These are phyloP conservation scores for Ceriagrion tenellum DNA, from an alignment of 2,888 invertebrate genomes.

Conservation along the genomic window DNA sequence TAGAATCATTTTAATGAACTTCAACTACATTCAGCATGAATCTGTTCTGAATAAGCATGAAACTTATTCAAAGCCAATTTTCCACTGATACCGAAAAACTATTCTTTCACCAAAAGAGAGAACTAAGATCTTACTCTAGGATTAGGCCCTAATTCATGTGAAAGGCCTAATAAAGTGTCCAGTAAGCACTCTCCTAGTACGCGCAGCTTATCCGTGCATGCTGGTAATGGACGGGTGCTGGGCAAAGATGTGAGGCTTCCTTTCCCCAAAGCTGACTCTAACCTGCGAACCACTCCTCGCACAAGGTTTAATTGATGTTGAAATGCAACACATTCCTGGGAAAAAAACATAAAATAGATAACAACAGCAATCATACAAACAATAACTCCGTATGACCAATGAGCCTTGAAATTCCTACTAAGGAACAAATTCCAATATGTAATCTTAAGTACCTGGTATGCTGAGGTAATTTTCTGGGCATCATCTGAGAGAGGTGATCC, in stretches of 20 bases:
- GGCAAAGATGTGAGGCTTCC: constrained; percentile 68
- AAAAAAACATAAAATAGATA: constrained; percentile 68
- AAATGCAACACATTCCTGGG: constrained; percentile 90
- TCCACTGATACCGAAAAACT: no score
- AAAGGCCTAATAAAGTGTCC: constrained; percentile 88
- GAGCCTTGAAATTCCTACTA: not conserved
- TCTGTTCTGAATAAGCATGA: no score
- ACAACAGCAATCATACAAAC: not conserved
- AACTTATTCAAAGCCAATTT: no score
- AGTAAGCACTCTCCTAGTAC: constrained; percentile 90
- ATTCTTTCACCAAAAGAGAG: not conserved
- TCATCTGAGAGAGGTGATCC: constrained; percentile 80
- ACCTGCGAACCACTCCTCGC: constrained; percentile 85
- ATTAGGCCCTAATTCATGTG: constrained; percentile 81
- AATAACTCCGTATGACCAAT: not conserved
- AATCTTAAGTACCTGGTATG: constrained; percentile 78
- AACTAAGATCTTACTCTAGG: constrained; percentile 16
- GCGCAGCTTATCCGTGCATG: constrained; percentile 91
- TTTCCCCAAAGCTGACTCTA: constrained; percentile 81
- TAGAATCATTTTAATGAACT: no score
- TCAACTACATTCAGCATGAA: no score
- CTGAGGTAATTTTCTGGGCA: constrained; percentile 79
- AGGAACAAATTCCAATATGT: no score
- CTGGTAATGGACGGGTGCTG: constrained; percentile 75
- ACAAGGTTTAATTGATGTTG: constrained; percentile 95